Evolutionary conservation across 2,113 vertebrate genomes (phyloP).

Genomic region (Apteryx owenii): DNA sequence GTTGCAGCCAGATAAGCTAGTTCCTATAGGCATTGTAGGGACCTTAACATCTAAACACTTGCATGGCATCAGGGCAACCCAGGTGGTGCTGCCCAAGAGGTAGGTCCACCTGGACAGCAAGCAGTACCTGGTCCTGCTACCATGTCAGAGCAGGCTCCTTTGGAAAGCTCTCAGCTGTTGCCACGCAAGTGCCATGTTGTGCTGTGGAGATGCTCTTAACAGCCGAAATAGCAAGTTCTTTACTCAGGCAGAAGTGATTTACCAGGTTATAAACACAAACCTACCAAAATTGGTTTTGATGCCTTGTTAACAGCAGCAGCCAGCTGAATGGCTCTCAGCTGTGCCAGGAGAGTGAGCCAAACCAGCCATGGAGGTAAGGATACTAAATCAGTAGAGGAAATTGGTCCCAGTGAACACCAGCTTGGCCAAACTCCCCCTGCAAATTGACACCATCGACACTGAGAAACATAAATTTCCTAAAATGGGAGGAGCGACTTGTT

Average conservation of each 20-base stretch:
- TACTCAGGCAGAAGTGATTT: background rate
- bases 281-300: background rate
- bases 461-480: background rate
- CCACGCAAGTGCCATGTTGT: background rate
- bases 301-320: background rate
- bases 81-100: background rate
- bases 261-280: background rate
- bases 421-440: background rate
- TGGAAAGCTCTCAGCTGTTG: background rate
- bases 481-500: background rate
- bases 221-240: background rate
- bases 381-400: background rate
- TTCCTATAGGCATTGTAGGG: fast-evolving
- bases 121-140: background rate
- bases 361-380: fast-evolving
- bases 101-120: background rate
- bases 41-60: background rate
- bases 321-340: background rate
- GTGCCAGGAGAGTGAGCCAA: background rate
- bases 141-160: background rate
- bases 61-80: background rate
- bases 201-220: background rate
- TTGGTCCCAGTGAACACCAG: background rate
- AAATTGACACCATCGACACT: background rate
- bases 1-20: background rate